These are phyloP conservation scores for Venustaconcha ellipsiformis DNA, from an alignment of 1,140 invertebrate species.

Conservation along the genomic window DNA sequence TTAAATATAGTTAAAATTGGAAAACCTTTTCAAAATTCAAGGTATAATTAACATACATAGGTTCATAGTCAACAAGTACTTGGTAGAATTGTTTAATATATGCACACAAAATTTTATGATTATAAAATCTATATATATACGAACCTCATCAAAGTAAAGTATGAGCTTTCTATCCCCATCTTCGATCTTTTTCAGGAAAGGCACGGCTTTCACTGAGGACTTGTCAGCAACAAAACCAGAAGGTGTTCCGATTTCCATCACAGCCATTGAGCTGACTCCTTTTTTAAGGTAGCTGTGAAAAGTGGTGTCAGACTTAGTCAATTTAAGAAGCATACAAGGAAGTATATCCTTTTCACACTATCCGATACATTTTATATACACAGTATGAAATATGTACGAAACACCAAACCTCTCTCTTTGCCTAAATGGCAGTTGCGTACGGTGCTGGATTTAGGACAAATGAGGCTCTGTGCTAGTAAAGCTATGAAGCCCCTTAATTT, in stretches of 20 bases:
- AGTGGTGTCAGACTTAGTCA: neutral
- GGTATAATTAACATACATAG: neutral
- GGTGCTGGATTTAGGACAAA: no score
- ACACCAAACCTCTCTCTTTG: no score
- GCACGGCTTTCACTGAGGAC: neutral
- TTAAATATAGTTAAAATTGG: neutral
- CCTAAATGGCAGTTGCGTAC: no score
- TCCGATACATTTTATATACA: no score
- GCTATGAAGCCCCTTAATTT: no score
- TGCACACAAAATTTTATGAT: neutral
- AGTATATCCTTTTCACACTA: no score
- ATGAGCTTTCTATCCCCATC: constrained; percentile 81
- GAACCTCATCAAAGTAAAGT: constrained; percentile 80
- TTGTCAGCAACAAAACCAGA: constrained; percentile 28
- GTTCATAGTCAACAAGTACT: neutral
- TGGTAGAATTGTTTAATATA: neutral
- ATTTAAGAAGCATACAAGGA: neutral
- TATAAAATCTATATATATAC: neutral
- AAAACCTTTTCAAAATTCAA: neutral
- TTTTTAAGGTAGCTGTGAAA: constrained; percentile 21
- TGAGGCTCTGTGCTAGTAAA: no score
- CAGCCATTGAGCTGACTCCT: constrained; percentile 31
- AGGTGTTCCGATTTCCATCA: constrained; percentile 28
- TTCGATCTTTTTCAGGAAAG: constrained; percentile 82
- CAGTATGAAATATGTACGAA: no score